A percentile compares a stretch with the other conserved stretches of the same genome.
phyloP scores from a whole-genome alignment of 2,113 vertebrate genomes.

The Furnarius figulus region DNA sequence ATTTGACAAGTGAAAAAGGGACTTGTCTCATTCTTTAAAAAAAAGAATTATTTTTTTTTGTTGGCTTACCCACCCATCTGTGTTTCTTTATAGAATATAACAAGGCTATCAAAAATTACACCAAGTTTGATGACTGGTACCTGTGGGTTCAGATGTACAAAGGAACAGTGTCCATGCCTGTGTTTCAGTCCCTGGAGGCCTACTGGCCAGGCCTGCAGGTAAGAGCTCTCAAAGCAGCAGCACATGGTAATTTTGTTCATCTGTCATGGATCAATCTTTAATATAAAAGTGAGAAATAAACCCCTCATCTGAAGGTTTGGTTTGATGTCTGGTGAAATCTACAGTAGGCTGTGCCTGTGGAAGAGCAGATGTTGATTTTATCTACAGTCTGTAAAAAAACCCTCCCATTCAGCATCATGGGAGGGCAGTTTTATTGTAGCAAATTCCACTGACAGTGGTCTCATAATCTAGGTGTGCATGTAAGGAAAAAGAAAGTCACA shows the following conservation, averaged over 20 bases:
- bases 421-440: background rate
- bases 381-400: background rate
- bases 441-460: background rate
- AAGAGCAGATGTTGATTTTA: background rate
- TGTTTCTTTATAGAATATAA: constrained; percentile 83
- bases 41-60: background rate
- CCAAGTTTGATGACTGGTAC: constrained; percentile 98
- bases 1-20: background rate
- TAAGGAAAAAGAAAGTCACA: background rate
- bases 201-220: constrained; percentile 99
- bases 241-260: background rate
- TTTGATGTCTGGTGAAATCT: background rate
- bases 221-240: background rate
- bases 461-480: background rate
- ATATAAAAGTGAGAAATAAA: background rate
- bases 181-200: constrained; percentile 97
- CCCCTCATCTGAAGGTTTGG: background rate
- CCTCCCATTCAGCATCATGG: background rate
- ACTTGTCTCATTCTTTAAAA: background rate
- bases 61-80: background rate
- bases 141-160: constrained; percentile 99
- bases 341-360: background rate
- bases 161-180: constrained; percentile 96
- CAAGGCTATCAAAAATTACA: constrained; percentile 93
- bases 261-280: background rate